Evolutionary conservation across 2,797 vertebrate species (phyloP).

Genomic region (Remorina albescens): DNA sequence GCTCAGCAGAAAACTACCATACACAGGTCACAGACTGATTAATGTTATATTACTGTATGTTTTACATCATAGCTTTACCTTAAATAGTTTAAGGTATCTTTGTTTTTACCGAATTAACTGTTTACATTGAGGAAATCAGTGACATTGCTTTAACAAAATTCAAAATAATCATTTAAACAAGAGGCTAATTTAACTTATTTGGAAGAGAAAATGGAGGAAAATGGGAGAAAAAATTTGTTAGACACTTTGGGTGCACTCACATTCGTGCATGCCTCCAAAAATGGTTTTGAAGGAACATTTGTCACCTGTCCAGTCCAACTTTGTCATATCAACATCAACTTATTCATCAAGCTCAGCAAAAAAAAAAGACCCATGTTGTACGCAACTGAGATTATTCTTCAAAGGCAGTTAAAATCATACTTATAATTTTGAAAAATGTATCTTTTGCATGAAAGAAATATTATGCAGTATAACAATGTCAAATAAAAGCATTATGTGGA

Average conservation of each 20-base stretch:
- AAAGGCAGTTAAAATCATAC: not conserved
- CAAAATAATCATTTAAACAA: not conserved
- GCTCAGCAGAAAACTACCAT: conserved; percentile 17
- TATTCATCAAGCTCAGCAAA: not conserved
- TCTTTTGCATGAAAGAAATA: not conserved
- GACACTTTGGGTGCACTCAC: not conserved
- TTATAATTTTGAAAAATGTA: not conserved
- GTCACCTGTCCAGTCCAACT: not conserved
- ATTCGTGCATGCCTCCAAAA: not conserved
- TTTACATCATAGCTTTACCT: not conserved
- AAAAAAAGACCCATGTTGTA: not conserved
- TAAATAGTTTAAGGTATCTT: not conserved
- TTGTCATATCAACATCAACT: not conserved
- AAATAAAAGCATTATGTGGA: not conserved
- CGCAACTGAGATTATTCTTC: not conserved
- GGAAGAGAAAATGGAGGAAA: not conserved
- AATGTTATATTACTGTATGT: not conserved
- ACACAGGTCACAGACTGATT: conserved; percentile 12
- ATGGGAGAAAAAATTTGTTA: not conserved
- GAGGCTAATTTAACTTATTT: not conserved
- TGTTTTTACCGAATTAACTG: not conserved
- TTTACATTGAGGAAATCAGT: not conserved
- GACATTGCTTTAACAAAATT: not conserved
- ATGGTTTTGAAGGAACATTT: not conserved
- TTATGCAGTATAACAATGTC: not conserved